Evolutionary conservation across 2,113 vertebrate genomes (phyloP), one percentile per base, ranked within the genome.

Genomic region (Pelodiscus sinensis): DNA sequence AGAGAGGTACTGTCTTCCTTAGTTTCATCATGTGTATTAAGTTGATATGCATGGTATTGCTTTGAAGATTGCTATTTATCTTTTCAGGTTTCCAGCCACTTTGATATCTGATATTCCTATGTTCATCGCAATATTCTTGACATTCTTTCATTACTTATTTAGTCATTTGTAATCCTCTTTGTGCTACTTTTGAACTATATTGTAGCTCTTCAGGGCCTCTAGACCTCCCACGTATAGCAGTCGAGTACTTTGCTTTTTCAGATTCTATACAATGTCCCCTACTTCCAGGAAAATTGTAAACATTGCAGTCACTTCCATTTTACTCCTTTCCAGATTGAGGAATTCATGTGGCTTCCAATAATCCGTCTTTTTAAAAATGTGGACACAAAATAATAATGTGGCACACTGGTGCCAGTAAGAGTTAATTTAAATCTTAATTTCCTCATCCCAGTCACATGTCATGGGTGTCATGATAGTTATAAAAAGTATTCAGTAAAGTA

Each of bases 121-220:
- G 84, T 0, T 81, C 54, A 31, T 84, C 31, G 1, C 5, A 0
- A 56, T 85, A 80, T 15, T 86, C 25, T 79, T 56, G 87, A 19
- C 78, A 65, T 22, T 87, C 95, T 25, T 94, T 78, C 82, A 21
- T 51, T n/a, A 51, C 2, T 94, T 88, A 87, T 27, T 54, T 78
- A 35, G 16, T 90, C 44, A 4, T 2, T 3, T 55, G 22, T 82
- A 55, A 79, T 86, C 54, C 1, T 86, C 51, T 71, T 84, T 3
- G 4, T 77, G 27, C 82, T 65, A 13, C 21, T 83, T 19, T 12
- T 68, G 29, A n/a, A 51, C 9, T 4, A 27, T 38, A 52, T 14
- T 65, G 27, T 15, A 15, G 75, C 10, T 56, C n/a, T 27, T 85
- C 56, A 4, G 79, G 86, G 89, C 91, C 57, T 84, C 16, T 73